phyloP scores from a whole-genome alignment of 2,113 vertebrate genomes.

The Grantiella picta region DNA sequence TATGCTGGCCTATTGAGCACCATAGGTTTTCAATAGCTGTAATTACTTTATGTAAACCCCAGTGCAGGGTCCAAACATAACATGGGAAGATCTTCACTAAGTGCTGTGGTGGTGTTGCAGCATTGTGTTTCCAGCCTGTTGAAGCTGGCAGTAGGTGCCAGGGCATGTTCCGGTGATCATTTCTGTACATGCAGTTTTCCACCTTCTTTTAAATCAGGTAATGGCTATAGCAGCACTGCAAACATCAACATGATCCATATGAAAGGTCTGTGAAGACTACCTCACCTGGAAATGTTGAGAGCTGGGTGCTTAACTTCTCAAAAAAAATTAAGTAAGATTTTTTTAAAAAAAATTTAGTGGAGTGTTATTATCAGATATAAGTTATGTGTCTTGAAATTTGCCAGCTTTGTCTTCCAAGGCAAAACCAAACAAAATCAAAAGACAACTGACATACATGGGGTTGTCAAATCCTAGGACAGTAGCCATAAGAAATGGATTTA shows the following conservation, averaged over 20 bases:
- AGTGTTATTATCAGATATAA: background rate
- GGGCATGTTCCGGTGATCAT: background rate
- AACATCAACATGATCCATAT: background rate
- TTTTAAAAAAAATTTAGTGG: background rate
- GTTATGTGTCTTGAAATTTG: background rate
- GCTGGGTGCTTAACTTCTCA: background rate
- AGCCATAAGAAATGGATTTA: background rate
- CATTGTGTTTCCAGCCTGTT: background rate
- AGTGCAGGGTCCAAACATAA: background rate
- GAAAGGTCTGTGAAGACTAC: background rate
- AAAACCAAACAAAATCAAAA: background rate
- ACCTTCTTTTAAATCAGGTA: background rate
- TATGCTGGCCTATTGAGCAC: background rate
- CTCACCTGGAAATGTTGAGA: background rate
- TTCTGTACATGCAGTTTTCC: background rate
- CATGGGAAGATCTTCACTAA: background rate
- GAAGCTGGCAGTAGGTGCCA: background rate
- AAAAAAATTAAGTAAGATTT: background rate
- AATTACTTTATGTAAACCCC: background rate
- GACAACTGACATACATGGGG: background rate
- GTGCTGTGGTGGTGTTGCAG: background rate
- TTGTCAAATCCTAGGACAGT: background rate
- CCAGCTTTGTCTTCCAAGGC: background rate
- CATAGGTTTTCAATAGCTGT: background rate
- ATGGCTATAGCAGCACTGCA: background rate